These are phyloP conservation scores for Macrostomum lignano DNA, from an alignment of 1,140 invertebrate species.

Conservation along the genomic window DNA sequence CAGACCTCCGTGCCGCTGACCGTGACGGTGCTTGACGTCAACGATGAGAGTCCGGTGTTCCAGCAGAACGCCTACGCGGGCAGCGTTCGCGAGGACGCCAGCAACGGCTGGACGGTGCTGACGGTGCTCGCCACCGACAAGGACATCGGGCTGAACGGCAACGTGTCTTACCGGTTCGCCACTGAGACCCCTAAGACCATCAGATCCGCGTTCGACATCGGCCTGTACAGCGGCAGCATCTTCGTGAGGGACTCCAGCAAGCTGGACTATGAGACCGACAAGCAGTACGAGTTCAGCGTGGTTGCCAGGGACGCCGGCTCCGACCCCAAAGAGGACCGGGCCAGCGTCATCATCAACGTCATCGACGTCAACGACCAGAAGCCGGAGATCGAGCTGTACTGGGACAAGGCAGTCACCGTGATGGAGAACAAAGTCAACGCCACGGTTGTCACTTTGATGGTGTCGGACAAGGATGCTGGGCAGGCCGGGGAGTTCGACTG, in stretches of 20 bases:
- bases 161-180: neutral
- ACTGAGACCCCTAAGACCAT: neutral
- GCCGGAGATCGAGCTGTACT: constrained; percentile 34
- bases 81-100: neutral
- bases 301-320: constrained; percentile 1
- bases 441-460: constrained; percentile 15
- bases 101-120: neutral
- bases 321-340: neutral
- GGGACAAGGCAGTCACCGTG: too few relatives aligned
- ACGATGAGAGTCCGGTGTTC: neutral
- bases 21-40: neutral
- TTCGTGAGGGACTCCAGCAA: neutral
- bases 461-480: constrained; percentile 15
- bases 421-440: too few relatives aligned
- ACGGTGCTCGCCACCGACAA: neutral
- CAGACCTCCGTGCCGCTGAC: neutral
- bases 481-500: constrained; percentile 14
- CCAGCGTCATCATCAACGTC: constrained; percentile 42
- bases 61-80: neutral
- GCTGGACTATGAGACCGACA: constrained; percentile 1
- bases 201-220: neutral
- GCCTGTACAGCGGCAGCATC: neutral
- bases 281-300: neutral
- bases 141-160: neutral
- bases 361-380: constrained; percentile 47